Evolutionary conservation across 2,797 vertebrate genomes (phyloP).

Genomic region (Avahi laniger): DNA sequence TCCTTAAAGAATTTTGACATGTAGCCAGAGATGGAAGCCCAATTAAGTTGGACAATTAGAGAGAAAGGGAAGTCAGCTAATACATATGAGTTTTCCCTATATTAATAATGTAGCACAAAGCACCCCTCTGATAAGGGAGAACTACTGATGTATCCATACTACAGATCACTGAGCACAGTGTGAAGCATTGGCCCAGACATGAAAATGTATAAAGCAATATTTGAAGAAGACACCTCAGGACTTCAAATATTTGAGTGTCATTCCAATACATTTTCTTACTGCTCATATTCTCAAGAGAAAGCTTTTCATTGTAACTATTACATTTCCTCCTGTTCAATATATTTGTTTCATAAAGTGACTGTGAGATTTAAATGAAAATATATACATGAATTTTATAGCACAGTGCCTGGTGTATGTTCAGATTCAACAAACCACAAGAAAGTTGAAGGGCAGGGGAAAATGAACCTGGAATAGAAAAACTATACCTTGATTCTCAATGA

Average conservation of each 20-base stretch:
- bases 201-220: not conserved
- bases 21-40: not conserved
- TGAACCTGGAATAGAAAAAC: not conserved
- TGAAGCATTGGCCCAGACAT: not conserved
- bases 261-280: not conserved
- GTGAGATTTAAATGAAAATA: not conserved
- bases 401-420: not conserved
- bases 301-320: not conserved
- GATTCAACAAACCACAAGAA: not conserved
- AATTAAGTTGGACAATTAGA: not conserved
- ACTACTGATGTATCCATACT: not conserved
- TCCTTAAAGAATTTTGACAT: not conserved
- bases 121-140: not conserved
- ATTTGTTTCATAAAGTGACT: not conserved
- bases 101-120: not conserved
- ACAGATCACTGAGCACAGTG: not conserved
- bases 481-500: not conserved
- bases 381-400: not conserved
- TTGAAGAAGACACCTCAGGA: not conserved
- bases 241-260: not conserved
- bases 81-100: not conserved
- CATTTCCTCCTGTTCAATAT: not conserved
- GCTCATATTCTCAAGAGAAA: not conserved
- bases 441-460: not conserved
- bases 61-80: not conserved